phyloP scores from a whole-genome alignment of 2,797 vertebrate species.

The Acipenser transmontanus region DNA sequence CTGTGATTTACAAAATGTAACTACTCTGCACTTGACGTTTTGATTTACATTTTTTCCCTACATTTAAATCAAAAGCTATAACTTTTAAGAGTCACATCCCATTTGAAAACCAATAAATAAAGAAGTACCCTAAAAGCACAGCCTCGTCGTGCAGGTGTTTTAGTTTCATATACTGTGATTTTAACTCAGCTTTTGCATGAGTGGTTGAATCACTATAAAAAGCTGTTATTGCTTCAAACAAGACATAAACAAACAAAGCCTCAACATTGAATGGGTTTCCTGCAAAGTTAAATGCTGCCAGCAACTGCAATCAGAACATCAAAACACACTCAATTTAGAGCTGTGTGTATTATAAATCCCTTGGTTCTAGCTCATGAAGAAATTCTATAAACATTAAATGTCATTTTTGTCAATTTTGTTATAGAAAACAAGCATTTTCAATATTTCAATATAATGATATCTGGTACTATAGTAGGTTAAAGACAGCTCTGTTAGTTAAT shows the following conservation, averaged over 20 bases:
- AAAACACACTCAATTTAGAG: no score
- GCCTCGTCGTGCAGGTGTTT: background rate
- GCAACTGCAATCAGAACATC: no score
- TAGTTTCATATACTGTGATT: background rate
- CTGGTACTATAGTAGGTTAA: no score
- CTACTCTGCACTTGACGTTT: background rate
- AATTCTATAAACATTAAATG: no score
- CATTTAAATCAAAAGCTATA: conserved; percentile 1
- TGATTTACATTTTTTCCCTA: background rate
- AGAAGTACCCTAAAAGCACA: conserved; percentile 2
- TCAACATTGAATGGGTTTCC: background rate
- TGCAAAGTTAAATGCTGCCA: no score
- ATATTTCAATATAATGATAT: no score
- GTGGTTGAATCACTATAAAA: no score
- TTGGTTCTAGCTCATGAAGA: no score
- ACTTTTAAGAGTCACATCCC: conserved; percentile 3
- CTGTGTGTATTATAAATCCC: no score
- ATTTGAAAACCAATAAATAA: background rate
- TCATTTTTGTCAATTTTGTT: no score
- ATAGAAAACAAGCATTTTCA: no score
- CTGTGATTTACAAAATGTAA: conserved; percentile 1
- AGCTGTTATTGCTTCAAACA: background rate
- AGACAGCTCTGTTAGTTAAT: no score
- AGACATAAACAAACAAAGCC: background rate
- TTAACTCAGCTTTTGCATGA: background rate